A percentile compares a stretch with the other conserved stretches of the same genome.
phyloP scores from a whole-genome alignment of 2,113 vertebrate species.

The Athene cunicularia region DNA sequence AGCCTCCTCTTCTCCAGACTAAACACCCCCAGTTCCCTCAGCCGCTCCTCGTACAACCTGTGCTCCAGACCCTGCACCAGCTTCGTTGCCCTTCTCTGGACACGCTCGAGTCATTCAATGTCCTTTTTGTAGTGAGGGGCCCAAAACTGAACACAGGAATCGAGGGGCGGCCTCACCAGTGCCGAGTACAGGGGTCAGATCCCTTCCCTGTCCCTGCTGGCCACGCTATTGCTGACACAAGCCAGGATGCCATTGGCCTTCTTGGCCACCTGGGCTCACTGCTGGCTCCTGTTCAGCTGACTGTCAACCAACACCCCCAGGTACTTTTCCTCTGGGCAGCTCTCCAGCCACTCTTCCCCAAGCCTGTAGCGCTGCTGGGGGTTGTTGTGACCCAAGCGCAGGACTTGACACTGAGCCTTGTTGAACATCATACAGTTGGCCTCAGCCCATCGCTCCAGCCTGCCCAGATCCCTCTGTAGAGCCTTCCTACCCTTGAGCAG shows the following conservation, averaged over 20 bases:
- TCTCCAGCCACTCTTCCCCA: too few species aligned
- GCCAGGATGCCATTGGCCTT: rapidly evolving
- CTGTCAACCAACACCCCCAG: too few species aligned
- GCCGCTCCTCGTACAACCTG: rapidly evolving
- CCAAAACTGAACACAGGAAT: too few species aligned
- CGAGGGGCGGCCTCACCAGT: too few species aligned
- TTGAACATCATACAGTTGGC: not conserved
- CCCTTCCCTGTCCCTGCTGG: not conserved
- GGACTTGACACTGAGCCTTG: not conserved
- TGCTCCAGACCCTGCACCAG: not conserved
- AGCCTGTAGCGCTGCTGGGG: too few species aligned
- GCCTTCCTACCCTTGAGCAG: not conserved
- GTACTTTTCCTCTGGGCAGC: too few species aligned
- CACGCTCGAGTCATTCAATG: too few species aligned
- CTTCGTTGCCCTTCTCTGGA: not conserved
- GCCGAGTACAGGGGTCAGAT: not conserved
- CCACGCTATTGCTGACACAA: rapidly evolving
- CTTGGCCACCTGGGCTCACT: too few species aligned
- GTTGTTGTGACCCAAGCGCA: not conserved
- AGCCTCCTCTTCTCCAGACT: too few species aligned
- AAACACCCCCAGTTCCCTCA: not conserved
- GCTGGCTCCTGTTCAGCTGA: too few species aligned
- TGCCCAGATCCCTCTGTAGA: not conserved
- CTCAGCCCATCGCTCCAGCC: not conserved
- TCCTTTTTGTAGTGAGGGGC: too few species aligned